Conservation (phyloP, 37 sponge, comb jelly and placozoan species). For the Hexactinellida sp. region DNA sequence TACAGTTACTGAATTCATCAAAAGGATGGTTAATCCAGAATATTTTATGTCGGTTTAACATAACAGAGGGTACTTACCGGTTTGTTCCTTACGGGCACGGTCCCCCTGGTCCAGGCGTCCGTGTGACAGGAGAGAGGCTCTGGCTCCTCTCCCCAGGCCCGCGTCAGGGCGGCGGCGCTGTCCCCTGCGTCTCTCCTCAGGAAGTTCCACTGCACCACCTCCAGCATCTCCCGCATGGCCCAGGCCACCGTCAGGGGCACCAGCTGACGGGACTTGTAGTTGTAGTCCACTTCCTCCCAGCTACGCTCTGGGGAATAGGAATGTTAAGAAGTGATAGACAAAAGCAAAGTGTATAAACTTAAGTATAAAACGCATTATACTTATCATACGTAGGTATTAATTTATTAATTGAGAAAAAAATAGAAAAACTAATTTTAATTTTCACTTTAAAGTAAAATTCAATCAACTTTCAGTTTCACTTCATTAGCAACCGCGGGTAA, state of each 20-base stretch:
- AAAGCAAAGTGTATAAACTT: background rate
- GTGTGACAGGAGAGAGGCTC: background rate
- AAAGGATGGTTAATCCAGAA: too few species aligned
- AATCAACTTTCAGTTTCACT: too few species aligned
- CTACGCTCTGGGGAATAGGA: background rate
- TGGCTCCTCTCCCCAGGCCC: background rate
- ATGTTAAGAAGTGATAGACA: background rate
- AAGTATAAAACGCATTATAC: background rate
- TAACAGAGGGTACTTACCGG: background rate
- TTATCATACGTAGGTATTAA: too few species aligned
- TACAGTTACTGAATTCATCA: too few species aligned
- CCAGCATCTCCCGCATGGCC: background rate
- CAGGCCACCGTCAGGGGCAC: background rate
- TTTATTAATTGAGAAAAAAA: too few species aligned
- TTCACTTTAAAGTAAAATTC: too few species aligned
- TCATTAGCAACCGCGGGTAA: too few species aligned
- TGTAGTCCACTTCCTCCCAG: background rate
- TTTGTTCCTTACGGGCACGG: background rate
- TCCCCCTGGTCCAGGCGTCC: background rate
- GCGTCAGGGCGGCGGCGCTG: background rate
- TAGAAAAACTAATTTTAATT: too few species aligned
- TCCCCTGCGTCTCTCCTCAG: background rate
- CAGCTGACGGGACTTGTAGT: background rate
- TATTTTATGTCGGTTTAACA: too few species aligned
- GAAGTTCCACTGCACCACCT: conserved; percentile 2